These are phyloP conservation scores for Dromiciops gliroides DNA, from an alignment of 2,113 vertebrate species.

Conservation along the genomic window DNA sequence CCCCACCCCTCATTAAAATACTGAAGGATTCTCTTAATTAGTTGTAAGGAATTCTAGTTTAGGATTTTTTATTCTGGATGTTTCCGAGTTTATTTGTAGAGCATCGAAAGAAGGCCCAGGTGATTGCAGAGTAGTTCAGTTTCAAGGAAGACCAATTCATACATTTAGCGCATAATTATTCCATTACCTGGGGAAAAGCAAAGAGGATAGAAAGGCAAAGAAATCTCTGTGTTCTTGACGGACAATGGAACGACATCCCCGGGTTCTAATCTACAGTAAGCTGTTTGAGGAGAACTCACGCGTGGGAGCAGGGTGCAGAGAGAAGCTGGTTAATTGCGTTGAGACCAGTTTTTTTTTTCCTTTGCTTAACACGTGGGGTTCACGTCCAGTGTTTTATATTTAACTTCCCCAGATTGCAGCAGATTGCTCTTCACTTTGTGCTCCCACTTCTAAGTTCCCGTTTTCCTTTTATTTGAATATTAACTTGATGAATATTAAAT, in stretches of 20 bases:
- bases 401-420: neutral
- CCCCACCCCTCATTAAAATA: neutral
- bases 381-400: neutral
- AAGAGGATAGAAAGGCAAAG: neutral
- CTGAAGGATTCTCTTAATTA: neutral
- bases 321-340: neutral
- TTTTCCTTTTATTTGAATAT: neutral
- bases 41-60: neutral
- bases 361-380: neutral
- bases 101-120: neutral
- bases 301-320: neutral
- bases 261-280: neutral
- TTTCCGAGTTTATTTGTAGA: neutral
- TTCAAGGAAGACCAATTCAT: neutral
- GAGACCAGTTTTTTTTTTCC: neutral
- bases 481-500: neutral
- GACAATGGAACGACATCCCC: neutral
- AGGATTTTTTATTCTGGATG: neutral
- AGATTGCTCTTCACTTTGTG: neutral
- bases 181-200: neutral
- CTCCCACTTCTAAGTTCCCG: neutral
- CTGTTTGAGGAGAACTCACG: neutral
- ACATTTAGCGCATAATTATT: neutral
- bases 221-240: neutral
- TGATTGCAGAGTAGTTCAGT: neutral